Percentiles rank a stretch among this genome's conserved stretches.
Evolutionary conservation across 37 sponge, comb jelly and placozoan genomes (phyloP).

Genomic region (Eunapius fragilis): DNA sequence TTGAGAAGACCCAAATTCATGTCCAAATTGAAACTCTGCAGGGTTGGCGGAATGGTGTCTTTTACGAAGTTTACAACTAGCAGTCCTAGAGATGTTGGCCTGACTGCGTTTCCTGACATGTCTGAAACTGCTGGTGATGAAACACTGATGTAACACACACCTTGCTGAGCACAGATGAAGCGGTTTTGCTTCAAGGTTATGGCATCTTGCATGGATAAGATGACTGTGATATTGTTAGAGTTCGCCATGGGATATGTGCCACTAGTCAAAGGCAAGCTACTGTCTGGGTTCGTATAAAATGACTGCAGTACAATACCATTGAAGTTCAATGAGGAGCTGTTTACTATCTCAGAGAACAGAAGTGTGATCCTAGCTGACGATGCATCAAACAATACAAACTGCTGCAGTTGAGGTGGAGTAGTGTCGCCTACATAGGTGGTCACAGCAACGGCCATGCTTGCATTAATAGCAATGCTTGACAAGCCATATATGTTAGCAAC

Average conservation of each 20-base stretch:
- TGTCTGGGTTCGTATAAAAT: constrained; percentile 37
- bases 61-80: constrained; percentile 51
- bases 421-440: constrained; percentile 64
- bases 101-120: constrained; percentile 64
- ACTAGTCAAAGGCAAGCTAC: constrained; percentile 34
- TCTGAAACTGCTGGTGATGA: constrained; percentile 47
- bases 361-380: constrained; percentile 65
- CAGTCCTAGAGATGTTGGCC: constrained; percentile 34
- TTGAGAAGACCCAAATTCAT: constrained; percentile 74
- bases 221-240: constrained; percentile 33
- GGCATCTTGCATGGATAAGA: constrained; percentile 61
- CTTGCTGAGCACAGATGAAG: constrained; percentile 75
- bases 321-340: constrained; percentile 61
- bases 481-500: constrained; percentile 53
- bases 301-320: constrained; percentile 71
- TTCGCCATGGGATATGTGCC: constrained; percentile 41
- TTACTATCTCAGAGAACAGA: constrained; percentile 78
- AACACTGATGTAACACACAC: constrained; percentile 70
- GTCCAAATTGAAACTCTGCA: constrained; percentile 66
- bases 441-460: constrained; percentile 52
- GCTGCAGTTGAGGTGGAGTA: constrained; percentile 51
- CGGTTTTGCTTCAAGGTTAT: constrained; percentile 61
- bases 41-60: constrained; percentile 63
- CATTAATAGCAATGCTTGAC: constrained; percentile 19
- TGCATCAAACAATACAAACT: constrained; percentile 73